Base-by-base conservation (phyloP, 2,113 vertebrate genomes). In the Tragelaphus imberbis region DNA sequence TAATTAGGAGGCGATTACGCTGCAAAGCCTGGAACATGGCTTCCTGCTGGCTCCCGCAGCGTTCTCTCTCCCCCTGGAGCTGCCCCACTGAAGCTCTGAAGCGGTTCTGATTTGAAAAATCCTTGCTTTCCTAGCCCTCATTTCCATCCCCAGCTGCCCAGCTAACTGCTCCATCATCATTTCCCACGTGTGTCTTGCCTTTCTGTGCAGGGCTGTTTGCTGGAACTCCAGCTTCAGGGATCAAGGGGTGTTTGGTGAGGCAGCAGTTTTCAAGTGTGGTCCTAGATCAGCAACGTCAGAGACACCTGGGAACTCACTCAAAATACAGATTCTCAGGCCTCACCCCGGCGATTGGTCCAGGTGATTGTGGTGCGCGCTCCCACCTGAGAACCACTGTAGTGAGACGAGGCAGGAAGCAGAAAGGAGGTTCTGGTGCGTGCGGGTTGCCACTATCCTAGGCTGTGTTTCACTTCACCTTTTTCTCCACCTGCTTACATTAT, bases 1-100 rank as follows among this genome's bases (percentile, higher is more conserved):
- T 97, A 98, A 51, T 98, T 98, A 95, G 49, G 80, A 97, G 92
- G 81, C 85, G 97, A 98, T 84, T 97, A n/a, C 33, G 75, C 91
- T 97, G 94, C 88, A 93, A 91, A 92, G 79, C 97, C 92, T 97
- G 95, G 95, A 97, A 96, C 92, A 97, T 79, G 5, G 4, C 82
- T 93, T 98, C 97, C 93, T 98, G 82, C 97, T 98, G 75, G 95
- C 25, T 25, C 82, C 90, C 51, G 71, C 44, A 82, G 56, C 4
- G 13, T 86, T 77, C 88, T 95, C 71, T 33, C 33, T 94, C 71
- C 53, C 71, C 93, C 53, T 86, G 84, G 97, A 96, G 81, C 88
- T 56, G n/a, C 36, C 86, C 97, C 40, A 40, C 84, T 97, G 58
- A 97, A 97, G 88, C 87, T 96, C 51, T 86, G 33, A 56, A 97